A percentile compares a stretch with the other conserved stretches of the same genome.
These are phyloP conservation scores for Sturmia bella DNA, from an alignment of 2,888 invertebrate genomes.

Conservation along the genomic window DNA sequence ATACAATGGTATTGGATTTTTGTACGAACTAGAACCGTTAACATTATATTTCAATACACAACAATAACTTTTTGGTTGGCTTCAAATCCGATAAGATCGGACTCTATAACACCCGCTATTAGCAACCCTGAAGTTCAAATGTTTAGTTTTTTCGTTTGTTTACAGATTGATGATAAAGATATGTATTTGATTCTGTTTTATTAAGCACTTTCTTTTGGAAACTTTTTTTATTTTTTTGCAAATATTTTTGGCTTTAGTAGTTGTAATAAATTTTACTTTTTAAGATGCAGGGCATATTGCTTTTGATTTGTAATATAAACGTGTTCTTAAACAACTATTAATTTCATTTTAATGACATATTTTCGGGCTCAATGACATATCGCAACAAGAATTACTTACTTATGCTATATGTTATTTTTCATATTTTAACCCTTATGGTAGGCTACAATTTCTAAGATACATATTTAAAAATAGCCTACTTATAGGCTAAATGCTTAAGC, in stretches of 20 bases:
- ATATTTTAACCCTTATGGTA: no score
- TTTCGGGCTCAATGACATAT: neutral
- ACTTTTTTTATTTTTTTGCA: constrained; percentile 6
- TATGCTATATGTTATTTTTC: no score
- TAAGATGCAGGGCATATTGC: constrained; percentile 49
- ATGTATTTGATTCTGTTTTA: constrained; percentile 58
- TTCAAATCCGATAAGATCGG: no score
- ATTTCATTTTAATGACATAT: constrained; percentile 3
- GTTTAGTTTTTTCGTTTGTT: neutral
- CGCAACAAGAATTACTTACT: neutral
- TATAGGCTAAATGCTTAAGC: constrained; percentile 15
- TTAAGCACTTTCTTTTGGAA: constrained; percentile 23
- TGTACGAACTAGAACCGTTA: no score
- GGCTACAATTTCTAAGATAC: no score
- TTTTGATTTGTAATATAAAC: constrained; percentile 24
- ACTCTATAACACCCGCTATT: no score
- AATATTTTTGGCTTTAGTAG: constrained; percentile 17
- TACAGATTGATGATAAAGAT: constrained; percentile 32
- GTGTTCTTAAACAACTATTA: constrained; percentile 2
- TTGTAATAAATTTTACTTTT: constrained; percentile 1
- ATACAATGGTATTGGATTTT: no score
- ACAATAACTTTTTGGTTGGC: no score
- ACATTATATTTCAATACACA: no score
- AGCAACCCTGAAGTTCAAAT: no score
- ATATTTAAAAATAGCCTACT: neutral